Conservation (phyloP, 2,797 vertebrate genomes). For the Pogoniulus pusillus region DNA sequence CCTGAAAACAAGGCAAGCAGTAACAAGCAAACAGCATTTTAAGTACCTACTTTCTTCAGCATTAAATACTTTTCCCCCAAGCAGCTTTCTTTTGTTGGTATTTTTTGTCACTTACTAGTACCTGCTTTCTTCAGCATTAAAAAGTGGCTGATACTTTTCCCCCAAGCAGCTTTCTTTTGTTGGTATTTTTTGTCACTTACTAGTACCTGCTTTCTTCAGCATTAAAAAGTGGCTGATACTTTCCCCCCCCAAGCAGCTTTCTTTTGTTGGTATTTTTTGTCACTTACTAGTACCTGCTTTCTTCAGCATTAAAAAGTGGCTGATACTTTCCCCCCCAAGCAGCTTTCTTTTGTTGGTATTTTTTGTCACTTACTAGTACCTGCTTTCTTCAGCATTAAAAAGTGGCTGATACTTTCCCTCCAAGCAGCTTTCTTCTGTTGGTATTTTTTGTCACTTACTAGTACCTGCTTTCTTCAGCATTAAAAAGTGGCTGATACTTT, state of each 20-base stretch:
- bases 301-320: neutral
- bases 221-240: rapidly evolving
- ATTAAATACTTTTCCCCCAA: neutral
- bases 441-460: neutral
- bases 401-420: rapidly evolving
- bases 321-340: rapidly evolving
- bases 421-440: neutral
- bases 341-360: neutral
- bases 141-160: rapidly evolving
- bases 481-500: no score
- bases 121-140: neutral
- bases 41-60: neutral
- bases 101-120: neutral
- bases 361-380: neutral
- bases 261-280: neutral
- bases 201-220: neutral
- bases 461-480: no score
- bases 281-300: neutral
- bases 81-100: neutral
- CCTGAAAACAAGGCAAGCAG: neutral
- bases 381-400: neutral
- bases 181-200: neutral
- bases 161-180: neutral
- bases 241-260: neutral
- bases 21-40: neutral